Percentiles rank a stretch among this genome's conserved stretches.
Conservation (phyloP, 2,113 vertebrate genomes). For the Furnarius figulus region DNA sequence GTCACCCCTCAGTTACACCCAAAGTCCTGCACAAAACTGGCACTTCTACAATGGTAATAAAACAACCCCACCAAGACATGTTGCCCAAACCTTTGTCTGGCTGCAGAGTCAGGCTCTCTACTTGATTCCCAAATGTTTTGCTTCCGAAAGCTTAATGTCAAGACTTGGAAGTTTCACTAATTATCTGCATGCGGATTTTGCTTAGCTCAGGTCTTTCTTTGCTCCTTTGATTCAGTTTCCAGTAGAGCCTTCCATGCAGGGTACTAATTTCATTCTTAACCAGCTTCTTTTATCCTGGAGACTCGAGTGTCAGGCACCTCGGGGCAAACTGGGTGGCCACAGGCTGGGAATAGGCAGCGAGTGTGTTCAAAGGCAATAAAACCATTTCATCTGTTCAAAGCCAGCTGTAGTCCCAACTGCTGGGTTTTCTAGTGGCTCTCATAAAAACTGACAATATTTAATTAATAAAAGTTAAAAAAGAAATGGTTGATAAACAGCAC, state of each 20-base stretch:
- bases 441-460: background rate
- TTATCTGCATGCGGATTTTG: background rate
- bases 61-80: rapidly evolving
- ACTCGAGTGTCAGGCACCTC: background rate
- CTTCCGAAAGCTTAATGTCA: background rate
- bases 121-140: background rate
- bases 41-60: background rate
- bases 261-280: constrained; percentile 12
- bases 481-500: background rate
- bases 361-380: constrained; percentile 14
- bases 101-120: background rate
- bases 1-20: background rate
- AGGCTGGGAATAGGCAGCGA: background rate
- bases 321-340: constrained; percentile 47
- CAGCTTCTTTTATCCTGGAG: constrained; percentile 27
- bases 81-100: background rate
- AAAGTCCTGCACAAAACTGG: background rate
- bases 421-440: background rate
- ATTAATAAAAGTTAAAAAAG: background rate
- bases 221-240: constrained; percentile 12
- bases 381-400: constrained; percentile 27
- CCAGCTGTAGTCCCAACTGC: background rate
- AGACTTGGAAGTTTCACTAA: background rate
- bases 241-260: background rate
- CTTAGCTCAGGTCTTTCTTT: constrained; percentile 43